Evolutionary conservation across 2,797 vertebrate genomes (phyloP).

Genomic region (Eleutherodactylus coqui): DNA sequence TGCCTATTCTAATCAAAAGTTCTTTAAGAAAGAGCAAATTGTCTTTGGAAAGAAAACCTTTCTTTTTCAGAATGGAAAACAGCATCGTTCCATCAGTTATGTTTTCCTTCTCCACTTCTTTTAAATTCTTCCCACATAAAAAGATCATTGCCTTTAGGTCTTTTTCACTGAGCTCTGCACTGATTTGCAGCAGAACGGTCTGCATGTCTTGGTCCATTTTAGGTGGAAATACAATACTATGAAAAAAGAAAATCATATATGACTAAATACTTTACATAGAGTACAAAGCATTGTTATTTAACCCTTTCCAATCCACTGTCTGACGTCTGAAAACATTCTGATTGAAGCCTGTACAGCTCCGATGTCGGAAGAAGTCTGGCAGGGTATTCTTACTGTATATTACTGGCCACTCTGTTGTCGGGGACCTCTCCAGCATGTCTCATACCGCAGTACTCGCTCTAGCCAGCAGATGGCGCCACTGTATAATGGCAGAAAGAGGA

Average conservation of each 20-base stretch:
- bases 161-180: background rate
- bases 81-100: background rate
- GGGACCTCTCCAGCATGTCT: too few species aligned
- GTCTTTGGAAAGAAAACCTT: background rate
- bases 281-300: background rate
- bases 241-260: background rate
- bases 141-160: background rate
- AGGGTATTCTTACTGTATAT: too few species aligned
- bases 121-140: conserved; percentile 14
- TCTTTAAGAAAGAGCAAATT: conserved; percentile 37
- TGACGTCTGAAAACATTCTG: background rate
- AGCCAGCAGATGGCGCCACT: too few species aligned
- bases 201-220: background rate
- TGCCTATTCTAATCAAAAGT: conserved; percentile 1
- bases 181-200: background rate
- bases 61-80: background rate
- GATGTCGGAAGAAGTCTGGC: too few species aligned
- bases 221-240: background rate
- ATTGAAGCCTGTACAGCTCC: too few species aligned
- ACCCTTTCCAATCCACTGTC: background rate
- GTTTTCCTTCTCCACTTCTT: background rate
- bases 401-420: too few species aligned
- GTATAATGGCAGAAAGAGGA: too few species aligned
- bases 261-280: background rate
- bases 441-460: too few species aligned